Base-by-base conservation (phyloP, 2,797 vertebrate genomes). In the Lacerta agilis region DNA sequence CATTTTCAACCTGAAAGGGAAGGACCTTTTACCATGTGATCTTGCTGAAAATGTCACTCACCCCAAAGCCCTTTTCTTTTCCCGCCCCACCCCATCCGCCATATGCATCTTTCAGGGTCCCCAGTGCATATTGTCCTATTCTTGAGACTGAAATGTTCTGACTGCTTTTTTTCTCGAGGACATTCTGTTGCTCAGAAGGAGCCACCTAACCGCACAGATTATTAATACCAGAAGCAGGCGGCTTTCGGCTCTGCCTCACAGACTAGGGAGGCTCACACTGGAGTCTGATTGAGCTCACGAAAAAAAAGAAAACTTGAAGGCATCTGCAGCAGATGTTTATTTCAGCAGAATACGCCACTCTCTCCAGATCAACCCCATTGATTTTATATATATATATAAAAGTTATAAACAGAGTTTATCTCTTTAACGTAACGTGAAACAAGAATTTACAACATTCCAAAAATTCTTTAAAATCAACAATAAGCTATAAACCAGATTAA, bases 161-260 rank as follows among this genome's bases (percentile, higher is more conserved):
- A 79, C 89, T 92, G 83, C 88, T 86, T 93, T 90, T 90, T 86
- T 93, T 91, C 86, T 88, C 79, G 79, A 90, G 85, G 85, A 38
- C 86, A 90, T 93, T 88, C 83, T 94, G 90, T 88, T 87, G 88
- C 91, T 94, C 0, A 82, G 61, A 93, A 93, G 93, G 94, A 94
- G 94, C 92, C 88, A 80, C 85, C n/a, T 82, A 84, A 92, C 92
- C 91, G 76, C 92, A 90, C 69, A 29, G 75, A 2, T 94, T 84
- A 94, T 93, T 92, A 90, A 87, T 87, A 91, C 94, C 94, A 94
- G 93, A 92, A 91, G 41, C 88, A 92, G 0, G 85, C 92, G 58
- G 69, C 86, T 76, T 33, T 33, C 79, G 85, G 11, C 90, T 90
- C 87, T 87, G 87, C 81, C 45, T 78, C 71, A 17, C 33, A 88